These are phyloP conservation scores for Panulirus ornatus DNA, from an alignment of 1,140 invertebrate genomes.

Conservation along the genomic window DNA sequence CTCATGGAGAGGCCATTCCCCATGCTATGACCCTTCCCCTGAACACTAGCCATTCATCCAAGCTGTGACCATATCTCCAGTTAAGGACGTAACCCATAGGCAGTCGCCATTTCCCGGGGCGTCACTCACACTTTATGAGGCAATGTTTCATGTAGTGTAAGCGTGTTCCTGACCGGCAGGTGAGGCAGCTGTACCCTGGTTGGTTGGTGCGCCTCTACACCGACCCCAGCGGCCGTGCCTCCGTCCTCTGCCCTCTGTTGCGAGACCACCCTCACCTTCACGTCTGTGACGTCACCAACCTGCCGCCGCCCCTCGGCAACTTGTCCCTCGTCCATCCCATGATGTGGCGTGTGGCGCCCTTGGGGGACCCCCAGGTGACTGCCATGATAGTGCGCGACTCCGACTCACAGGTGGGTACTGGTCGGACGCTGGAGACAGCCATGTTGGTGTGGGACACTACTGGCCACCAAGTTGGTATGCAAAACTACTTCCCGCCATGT, in stretches of 20 bases:
- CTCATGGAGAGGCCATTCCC: no score
- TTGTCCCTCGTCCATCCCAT: conserved; percentile 55
- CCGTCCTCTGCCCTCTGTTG: conserved; percentile 57
- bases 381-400: conserved; percentile 62
- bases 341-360: conserved; percentile 68
- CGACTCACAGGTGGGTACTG: conserved; percentile 55
- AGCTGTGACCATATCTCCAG: no score
- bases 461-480: background rate
- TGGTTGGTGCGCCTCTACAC: conserved; percentile 65
- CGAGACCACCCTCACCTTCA: background rate
- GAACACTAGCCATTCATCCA: no score
- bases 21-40: no score
- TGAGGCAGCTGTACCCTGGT: conserved; percentile 52
- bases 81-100: background rate
- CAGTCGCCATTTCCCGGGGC: background rate
- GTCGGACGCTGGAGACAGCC: background rate
- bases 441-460: background rate
- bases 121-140: background rate
- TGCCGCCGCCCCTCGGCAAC: conserved; percentile 36
- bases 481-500: background rate
- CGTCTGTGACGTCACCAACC: conserved; percentile 55
- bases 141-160: background rate
- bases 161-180: background rate
- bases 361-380: conserved; percentile 64
- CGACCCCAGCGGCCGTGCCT: conserved; percentile 6